Evolutionary conservation across 2,797 vertebrate species (phyloP).

Genomic region (Enteromius paludinosus): DNA sequence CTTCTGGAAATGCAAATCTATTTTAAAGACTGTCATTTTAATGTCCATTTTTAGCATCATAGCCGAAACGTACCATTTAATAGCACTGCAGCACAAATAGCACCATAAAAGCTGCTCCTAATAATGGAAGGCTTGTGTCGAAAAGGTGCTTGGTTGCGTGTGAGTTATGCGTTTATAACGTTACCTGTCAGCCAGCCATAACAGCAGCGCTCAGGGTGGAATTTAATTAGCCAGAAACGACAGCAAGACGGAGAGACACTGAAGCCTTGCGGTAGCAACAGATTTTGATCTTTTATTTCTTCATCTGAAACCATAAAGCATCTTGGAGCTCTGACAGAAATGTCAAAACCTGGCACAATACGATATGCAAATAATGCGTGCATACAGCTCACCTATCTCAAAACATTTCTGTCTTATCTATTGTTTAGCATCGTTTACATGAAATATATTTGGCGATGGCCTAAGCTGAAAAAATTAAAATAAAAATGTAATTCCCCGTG

Average conservation of each 20-base stretch:
- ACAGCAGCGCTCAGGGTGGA: slow-evolving; percentile 65
- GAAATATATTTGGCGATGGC: neutral
- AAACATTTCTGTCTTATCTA: slow-evolving; percentile 13
- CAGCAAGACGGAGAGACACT: slow-evolving; percentile 67
- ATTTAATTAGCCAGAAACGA: slow-evolving; percentile 79
- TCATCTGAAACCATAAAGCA: slow-evolving; percentile 55
- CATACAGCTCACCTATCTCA: slow-evolving; percentile 67
- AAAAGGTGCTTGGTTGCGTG: slow-evolving; percentile 32
- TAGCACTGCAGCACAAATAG: slow-evolving; percentile 15
- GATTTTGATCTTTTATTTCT: slow-evolving; percentile 59
- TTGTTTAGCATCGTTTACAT: slow-evolving; percentile 30
- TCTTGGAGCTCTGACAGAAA: slow-evolving; percentile 27
- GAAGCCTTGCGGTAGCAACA: slow-evolving; percentile 73
- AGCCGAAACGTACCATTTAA: slow-evolving; percentile 4
- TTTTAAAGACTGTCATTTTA: slow-evolving; percentile 9
- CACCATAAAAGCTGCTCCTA: neutral
- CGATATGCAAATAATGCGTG: slow-evolving; percentile 70
- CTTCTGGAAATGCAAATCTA: slow-evolving; percentile 25
- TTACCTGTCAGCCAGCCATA: slow-evolving; percentile 78
- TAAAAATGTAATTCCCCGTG: neutral
- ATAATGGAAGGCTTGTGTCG: slow-evolving; percentile 10
- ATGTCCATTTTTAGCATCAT: slow-evolving; percentile 19
- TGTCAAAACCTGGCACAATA: slow-evolving; percentile 55
- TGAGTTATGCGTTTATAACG: slow-evolving; percentile 76
- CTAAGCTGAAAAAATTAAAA: neutral